Base-by-base conservation (phyloP, 2,113 vertebrate genomes). In the Caracal caracal region DNA sequence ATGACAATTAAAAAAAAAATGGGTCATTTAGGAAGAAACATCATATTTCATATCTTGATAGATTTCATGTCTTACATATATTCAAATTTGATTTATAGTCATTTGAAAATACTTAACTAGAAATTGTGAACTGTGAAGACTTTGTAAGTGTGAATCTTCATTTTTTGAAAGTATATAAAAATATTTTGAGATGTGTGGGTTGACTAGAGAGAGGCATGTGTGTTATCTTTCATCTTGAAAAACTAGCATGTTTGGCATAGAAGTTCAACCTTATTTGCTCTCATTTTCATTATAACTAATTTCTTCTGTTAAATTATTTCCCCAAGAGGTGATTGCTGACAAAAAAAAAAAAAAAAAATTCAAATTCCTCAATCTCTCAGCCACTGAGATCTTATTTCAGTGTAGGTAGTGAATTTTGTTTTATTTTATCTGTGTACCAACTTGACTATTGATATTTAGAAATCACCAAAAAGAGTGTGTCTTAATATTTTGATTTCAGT, bases 71-170 rank as follows among this genome's bases (percentile, higher is more conserved):
- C 22, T 43, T 76, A 47, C 17, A 40, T 73, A 37, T 51, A 51
- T 78, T 93, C 6, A 88, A 51, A 88, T 92, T 17, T 97, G 61
- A 84, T 88, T 49, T 84, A 40, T 71, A 6, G 17, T 88, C 71
- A 82, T 80, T 94, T 85, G 71, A 88, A 84, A 94, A 85, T 22
- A 78, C 6, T 35, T 68, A 85, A 87, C 30, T 91, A 61, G 51
- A 59, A 81, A 95, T 56, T 82, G 30, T 49, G 40, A 91, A 47
- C 3, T 71, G 0, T 79, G 35, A 56, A 51, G 37, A 85, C 78
- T 93, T 90, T 83, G 1, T 20, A 75, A 90, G 16, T 84, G 59
- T 95, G 40, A 92, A 75, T 95, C 24, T 88, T 33, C 24, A n/a
- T 63, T 87, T 97, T 83, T 78, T 88, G 51, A 84, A 84, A 26